Conservation (phyloP, 2,113 vertebrate species). For the Ariopsis seemanni region DNA sequence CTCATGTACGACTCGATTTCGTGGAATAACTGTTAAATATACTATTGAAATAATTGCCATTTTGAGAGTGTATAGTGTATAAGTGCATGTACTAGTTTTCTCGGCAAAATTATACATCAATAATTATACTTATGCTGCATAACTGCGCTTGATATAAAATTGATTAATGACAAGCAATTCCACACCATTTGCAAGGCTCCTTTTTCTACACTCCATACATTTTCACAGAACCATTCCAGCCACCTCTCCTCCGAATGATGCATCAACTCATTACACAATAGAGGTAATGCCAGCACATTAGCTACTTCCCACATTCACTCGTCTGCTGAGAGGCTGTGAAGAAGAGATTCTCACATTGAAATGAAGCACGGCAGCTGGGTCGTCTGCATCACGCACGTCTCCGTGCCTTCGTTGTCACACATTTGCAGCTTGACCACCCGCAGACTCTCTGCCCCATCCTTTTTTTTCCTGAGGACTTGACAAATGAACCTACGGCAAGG, state of each 20-base stretch:
- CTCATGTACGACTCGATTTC: no score
- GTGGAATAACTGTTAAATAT: no score
- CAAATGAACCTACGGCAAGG: constrained; percentile 22
- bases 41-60: no score
- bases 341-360: constrained; percentile 51
- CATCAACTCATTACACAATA: constrained; percentile 52
- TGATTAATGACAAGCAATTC: constrained; percentile 18
- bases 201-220: constrained; percentile 42
- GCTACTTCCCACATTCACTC: constrained; percentile 37
- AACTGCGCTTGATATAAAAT: neutral
- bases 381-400: constrained; percentile 14
- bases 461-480: neutral
- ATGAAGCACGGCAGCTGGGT: constrained; percentile 41
- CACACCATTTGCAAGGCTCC: constrained; percentile 32
- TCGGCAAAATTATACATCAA: neutral
- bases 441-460: neutral
- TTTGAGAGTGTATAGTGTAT: no score
- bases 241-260: constrained; percentile 51
- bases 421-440: constrained; percentile 10
- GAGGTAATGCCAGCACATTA: constrained; percentile 46
- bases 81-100: no score
- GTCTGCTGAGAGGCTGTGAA: constrained; percentile 32
- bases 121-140: neutral
- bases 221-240: constrained; percentile 44
- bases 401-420: neutral